Conservation (phyloP, 2,888 invertebrate genomes). For the Torymus texanus region DNA sequence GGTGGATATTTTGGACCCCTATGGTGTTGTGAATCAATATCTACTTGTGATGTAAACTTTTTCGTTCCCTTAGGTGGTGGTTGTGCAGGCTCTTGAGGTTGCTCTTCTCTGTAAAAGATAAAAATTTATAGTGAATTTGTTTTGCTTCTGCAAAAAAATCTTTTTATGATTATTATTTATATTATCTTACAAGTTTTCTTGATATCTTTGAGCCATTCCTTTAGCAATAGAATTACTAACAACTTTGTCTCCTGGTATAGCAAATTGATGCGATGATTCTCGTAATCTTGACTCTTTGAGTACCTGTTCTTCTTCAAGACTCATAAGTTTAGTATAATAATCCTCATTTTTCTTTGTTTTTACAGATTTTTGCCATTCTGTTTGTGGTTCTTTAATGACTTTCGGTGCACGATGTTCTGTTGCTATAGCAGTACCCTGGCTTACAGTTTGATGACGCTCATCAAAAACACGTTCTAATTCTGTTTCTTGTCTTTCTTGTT, state of each 20-base stretch:
- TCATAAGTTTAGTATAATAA: slow-evolving; percentile 88
- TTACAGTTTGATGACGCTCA: slow-evolving; percentile 84
- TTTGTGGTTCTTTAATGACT: slow-evolving; percentile 82
- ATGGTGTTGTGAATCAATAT: slow-evolving; percentile 76
- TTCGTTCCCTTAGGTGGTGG: slow-evolving; percentile 72
- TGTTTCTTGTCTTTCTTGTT: slow-evolving; percentile 87
- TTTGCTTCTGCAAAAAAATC: slow-evolving; percentile 17
- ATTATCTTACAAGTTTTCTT: slow-evolving; percentile 87
- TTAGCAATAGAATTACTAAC: slow-evolving; percentile 85
- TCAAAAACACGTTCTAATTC: slow-evolving; percentile 93
- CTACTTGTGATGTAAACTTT: slow-evolving; percentile 70
- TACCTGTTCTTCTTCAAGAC: slow-evolving; percentile 89
- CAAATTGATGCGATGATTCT: slow-evolving; percentile 87
- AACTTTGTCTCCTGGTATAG: slow-evolving; percentile 89
- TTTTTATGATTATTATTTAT: not conserved
- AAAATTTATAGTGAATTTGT: slow-evolving; percentile 9
- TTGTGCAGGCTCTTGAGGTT: slow-evolving; percentile 76
- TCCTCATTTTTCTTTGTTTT: slow-evolving; percentile 89
- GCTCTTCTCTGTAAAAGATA: slow-evolving; percentile 78
- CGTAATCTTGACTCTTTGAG: slow-evolving; percentile 87
- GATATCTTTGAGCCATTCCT: slow-evolving; percentile 92
- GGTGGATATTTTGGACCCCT: slow-evolving; percentile 79
- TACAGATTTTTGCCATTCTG: slow-evolving; percentile 90
- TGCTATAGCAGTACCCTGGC: slow-evolving; percentile 80
- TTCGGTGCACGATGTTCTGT: slow-evolving; percentile 79